A percentile compares a stretch with the other conserved stretches of the same genome.
Evolutionary conservation across 1,140 invertebrate genomes (phyloP).

Genomic region (Melanaphis sacchari): DNA sequence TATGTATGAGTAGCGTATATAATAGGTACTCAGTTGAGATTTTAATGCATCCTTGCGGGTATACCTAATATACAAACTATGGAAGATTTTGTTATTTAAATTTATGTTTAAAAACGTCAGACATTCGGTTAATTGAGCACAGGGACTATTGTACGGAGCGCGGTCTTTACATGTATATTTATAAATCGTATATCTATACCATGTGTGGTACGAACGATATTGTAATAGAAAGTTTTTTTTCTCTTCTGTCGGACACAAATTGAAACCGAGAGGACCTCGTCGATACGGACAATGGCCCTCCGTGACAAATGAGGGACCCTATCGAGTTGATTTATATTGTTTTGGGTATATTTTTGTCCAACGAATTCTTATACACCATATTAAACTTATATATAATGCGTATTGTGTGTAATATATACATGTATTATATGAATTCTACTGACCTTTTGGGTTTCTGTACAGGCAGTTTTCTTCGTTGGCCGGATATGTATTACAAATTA

Average conservation of each 20-base stretch:
- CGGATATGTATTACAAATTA: conserved; percentile 15
- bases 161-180: background rate
- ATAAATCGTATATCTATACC: background rate
- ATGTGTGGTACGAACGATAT: background rate
- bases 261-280: background rate
- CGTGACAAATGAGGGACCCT: conserved; percentile 42
- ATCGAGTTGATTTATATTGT: conserved; percentile 39
- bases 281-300: conserved; percentile 22
- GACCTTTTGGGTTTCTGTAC: background rate
- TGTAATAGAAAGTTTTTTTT: background rate
- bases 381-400: conserved; percentile 1
- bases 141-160: background rate
- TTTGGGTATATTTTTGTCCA: conserved; percentile 30
- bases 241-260: conserved; percentile 15
- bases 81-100: conserved; percentile 19
- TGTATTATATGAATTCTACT: conserved; percentile 19
- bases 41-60: background rate
- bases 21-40: background rate
- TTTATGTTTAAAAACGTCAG: background rate
- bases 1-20: background rate
- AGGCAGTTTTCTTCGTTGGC: conserved; percentile 6
- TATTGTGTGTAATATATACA: background rate
- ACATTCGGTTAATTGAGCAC: conserved; percentile 52
- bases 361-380: background rate
- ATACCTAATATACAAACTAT: background rate